These are phyloP conservation scores for Aricia agestis DNA, from an alignment of 1,140 invertebrate species.

Conservation along the genomic window DNA sequence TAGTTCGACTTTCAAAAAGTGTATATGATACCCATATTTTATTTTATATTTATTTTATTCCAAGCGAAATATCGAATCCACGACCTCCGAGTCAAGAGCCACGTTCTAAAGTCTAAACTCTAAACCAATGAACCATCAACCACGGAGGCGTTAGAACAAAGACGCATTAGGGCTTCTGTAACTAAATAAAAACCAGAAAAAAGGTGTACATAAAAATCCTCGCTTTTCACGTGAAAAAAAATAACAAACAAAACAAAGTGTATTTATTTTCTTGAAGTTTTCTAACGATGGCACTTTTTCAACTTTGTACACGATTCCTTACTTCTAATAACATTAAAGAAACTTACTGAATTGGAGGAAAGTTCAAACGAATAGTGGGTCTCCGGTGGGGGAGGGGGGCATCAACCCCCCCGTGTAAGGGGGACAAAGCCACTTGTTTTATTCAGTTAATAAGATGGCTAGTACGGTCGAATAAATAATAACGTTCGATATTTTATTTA, in stretches of 20 bases:
- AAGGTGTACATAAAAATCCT: neutral
- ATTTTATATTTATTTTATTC: too few relatives aligned
- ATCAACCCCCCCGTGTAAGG: neutral
- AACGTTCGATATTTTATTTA: neutral
- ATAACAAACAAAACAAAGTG: neutral
- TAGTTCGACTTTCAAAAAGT: too few relatives aligned
- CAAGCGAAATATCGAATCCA: too few relatives aligned
- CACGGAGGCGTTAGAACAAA: too few relatives aligned
- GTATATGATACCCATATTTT: too few relatives aligned
- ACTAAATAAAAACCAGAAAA: neutral
- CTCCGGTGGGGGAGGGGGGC: neutral
- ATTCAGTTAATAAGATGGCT: neutral
- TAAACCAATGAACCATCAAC: too few relatives aligned
- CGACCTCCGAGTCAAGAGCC: too few relatives aligned
- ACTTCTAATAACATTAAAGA: constrained; percentile 13
- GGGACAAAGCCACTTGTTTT: neutral
- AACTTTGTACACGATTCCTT: constrained; percentile 11
- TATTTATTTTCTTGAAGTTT: neutral
- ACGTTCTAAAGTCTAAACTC: too few relatives aligned
- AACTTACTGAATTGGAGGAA: constrained; percentile 10
- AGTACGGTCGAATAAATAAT: neutral
- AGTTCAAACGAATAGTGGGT: neutral
- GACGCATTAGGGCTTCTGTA: neutral
- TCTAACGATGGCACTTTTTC: constrained; percentile 5
- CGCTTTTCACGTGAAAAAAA: neutral